phyloP scores from a whole-genome alignment of 2,888 invertebrate genomes.

The Dryobota labecula region DNA sequence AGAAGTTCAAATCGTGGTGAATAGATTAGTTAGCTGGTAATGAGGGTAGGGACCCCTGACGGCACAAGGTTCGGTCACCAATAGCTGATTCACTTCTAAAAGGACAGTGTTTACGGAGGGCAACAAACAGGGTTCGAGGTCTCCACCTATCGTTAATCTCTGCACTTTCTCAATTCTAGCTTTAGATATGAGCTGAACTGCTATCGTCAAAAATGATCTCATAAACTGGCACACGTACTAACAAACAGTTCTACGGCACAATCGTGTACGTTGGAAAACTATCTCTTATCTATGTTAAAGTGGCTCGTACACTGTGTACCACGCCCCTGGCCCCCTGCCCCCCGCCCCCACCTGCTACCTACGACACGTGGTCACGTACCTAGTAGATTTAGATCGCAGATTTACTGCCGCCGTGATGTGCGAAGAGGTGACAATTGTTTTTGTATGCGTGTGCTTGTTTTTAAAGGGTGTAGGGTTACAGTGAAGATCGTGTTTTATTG shows the following conservation, averaged over 20 bases:
- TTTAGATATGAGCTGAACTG: neutral
- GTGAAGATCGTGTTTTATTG: conserved; percentile 8
- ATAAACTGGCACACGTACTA: conserved; percentile 35
- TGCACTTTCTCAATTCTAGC: neutral
- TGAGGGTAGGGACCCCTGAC: neutral
- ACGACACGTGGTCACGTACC: conserved; percentile 40
- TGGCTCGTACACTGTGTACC: conserved; percentile 13
- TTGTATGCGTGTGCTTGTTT: conserved; percentile 11
- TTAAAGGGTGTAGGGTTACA: neutral
- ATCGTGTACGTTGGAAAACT: conserved; percentile 32
- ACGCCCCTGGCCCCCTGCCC: neutral
- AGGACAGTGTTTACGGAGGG: neutral
- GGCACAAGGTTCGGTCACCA: neutral
- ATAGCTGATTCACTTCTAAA: neutral
- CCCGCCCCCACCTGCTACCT: no score
- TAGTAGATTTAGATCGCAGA: conserved; percentile 52
- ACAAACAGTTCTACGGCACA: conserved; percentile 28
- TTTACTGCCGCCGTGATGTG: conserved; percentile 39
- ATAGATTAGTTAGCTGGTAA: neutral
- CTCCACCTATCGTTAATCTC: neutral
- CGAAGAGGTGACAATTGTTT: conserved; percentile 43
- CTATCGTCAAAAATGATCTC: conserved; percentile 27
- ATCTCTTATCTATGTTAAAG: conserved; percentile 40
- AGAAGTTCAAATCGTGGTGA: neutral
- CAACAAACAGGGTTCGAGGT: neutral